Percentiles rank a stretch among this genome's conserved stretches.
Conservation (phyloP, 2,113 vertebrate species). For the Malaclemys terrapin region DNA sequence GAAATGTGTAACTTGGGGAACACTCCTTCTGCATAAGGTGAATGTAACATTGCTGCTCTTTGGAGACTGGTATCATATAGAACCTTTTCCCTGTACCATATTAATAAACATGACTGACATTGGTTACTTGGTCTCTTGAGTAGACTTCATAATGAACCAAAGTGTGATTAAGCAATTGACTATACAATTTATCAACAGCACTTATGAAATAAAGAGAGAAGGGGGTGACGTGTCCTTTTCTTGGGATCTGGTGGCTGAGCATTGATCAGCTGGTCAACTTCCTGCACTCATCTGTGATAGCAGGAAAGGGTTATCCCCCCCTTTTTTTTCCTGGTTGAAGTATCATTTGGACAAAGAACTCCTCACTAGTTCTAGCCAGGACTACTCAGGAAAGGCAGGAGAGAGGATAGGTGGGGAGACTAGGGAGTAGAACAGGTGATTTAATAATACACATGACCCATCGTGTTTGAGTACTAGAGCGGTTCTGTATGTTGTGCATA, state of each 20-base stretch:
- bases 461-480: not conserved
- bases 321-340: not conserved
- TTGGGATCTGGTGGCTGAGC: not conserved
- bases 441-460: fast-evolving
- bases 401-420: not conserved
- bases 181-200: not conserved
- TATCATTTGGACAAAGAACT: not conserved
- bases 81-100: not conserved
- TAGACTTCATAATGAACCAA: not conserved
- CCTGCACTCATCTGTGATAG: not conserved
- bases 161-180: not conserved
- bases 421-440: not conserved
- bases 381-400: not conserved
- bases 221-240: not conserved
- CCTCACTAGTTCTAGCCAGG: not conserved
- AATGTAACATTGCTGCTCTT: not conserved
- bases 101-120: not conserved
- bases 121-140: not conserved
- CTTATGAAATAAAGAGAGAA: not conserved
- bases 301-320: not conserved
- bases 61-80: not conserved
- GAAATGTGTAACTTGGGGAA: not conserved
- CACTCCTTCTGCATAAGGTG: not conserved
- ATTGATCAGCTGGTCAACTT: not conserved
- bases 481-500: not conserved